Evolutionary conservation across 2,797 vertebrate genomes (phyloP).

Genomic region (Sternotherus odoratus): DNA sequence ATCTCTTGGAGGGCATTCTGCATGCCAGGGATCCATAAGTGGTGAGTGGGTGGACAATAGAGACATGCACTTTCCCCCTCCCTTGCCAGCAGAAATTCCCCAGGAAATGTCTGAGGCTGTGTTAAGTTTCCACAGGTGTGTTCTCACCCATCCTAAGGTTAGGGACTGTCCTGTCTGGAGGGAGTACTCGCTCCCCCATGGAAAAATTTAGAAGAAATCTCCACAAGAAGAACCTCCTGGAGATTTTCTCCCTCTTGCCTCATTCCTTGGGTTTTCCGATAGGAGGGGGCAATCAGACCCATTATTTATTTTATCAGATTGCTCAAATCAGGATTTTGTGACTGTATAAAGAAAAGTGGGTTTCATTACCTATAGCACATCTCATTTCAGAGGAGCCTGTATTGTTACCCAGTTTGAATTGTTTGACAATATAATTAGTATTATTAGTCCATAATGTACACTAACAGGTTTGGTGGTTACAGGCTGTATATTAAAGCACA

Average conservation of each 20-base stretch:
- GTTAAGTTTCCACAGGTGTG: neutral
- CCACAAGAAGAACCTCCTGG: slow-evolving; percentile 6
- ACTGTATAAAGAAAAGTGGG: slow-evolving; percentile 65
- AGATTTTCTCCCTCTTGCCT: slow-evolving; percentile 57
- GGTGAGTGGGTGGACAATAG: rapidly evolving
- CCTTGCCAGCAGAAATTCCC: neutral
- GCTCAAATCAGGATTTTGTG: slow-evolving; percentile 56
- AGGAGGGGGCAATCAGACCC: slow-evolving; percentile 20
- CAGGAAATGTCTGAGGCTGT: neutral
- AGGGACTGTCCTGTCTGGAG: neutral
- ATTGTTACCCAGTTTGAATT: slow-evolving; percentile 70
- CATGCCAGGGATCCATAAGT: neutral
- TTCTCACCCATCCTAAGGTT: neutral
- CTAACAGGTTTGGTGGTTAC: slow-evolving; percentile 66
- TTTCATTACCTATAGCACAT: slow-evolving; percentile 67
- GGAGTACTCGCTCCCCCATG: neutral
- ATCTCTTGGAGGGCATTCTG: neutral
- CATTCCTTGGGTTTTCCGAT: slow-evolving; percentile 32
- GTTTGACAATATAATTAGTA: slow-evolving; percentile 76
- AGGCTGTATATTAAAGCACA: slow-evolving; percentile 70
- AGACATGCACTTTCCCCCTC: neutral
- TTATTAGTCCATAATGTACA: slow-evolving; percentile 75
- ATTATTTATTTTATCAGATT: slow-evolving; percentile 64
- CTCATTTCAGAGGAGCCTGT: slow-evolving; percentile 57
- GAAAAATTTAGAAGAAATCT: neutral